A percentile compares a stretch with the other conserved stretches of the same genome.
Conservation (phyloP, 2,888 invertebrate genomes). For the Ormia ochracea region DNA sequence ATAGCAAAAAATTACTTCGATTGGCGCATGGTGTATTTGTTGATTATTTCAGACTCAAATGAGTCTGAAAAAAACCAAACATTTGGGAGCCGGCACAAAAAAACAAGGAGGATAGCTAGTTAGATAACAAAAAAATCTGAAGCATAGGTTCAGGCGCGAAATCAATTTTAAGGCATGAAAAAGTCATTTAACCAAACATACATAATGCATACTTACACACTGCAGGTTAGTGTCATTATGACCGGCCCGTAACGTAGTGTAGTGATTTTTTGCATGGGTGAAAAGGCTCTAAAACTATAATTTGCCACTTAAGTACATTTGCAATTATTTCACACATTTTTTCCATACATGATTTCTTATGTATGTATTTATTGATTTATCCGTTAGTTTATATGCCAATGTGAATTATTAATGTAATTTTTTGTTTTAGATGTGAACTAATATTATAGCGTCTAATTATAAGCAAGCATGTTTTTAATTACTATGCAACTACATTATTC, state of each 20-base stretch:
- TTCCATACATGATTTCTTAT: constrained; percentile 66
- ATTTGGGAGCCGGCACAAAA: not conserved
- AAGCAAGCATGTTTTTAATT: constrained; percentile 3
- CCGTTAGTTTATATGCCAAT: not conserved
- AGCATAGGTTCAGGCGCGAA: constrained; percentile 64
- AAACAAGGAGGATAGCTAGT: not conserved
- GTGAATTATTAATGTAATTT: not conserved
- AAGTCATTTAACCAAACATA: too few relatives aligned
- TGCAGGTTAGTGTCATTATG: constrained; percentile 22
- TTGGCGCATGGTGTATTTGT: constrained; percentile 38
- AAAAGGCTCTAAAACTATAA: constrained; percentile 73
- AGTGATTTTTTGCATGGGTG: not conserved
- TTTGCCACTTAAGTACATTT: constrained; percentile 77
- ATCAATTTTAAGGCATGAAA: constrained; percentile 50
- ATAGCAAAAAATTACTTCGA: constrained; percentile 44
- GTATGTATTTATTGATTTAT: not conserved
- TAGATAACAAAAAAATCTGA: constrained; percentile 69
- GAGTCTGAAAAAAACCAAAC: constrained; percentile 32
- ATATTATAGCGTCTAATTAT: not conserved
- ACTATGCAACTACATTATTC: not conserved
- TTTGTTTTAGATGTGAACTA: not conserved
- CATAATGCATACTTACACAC: not conserved
- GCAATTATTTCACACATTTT: constrained; percentile 77
- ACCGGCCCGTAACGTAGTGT: not conserved
- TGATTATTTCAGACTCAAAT: constrained; percentile 60